Base-by-base conservation (phyloP, 2,113 vertebrate genomes). In the Larimichthys polyactis region DNA sequence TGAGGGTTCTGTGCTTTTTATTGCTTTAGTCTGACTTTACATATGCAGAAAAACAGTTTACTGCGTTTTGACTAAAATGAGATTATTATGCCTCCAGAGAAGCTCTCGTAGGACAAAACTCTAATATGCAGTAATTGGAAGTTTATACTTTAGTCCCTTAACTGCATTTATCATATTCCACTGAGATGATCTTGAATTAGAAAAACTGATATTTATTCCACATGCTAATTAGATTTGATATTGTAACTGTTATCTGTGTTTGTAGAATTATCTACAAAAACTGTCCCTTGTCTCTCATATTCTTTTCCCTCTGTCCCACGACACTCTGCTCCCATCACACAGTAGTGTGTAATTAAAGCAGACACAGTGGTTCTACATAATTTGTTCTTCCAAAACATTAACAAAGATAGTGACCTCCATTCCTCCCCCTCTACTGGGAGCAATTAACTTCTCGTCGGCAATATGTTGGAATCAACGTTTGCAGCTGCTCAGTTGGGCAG, bases 371-470 rank as follows among this genome's bases (percentile, higher is more conserved):
- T 44, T 84, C 24, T 32, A 14, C 68, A 70, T 71, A 59, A 81
- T 71, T 75, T 81, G 78, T 74, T 85, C 77, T 46, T 83, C 43
- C 59, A 81, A 88, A 83, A 77, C 64, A 81, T 60, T 11, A 84
- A 70, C 68, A 81, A 54, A 88, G 64, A 58, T 27, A 43, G 40
- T 82, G 71, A 83, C 72, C 62, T 52, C 60, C n/a, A 60, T 29
- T 8, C n/a, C 27, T 14, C 22, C 27, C 3, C 43, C 51, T 83
- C 66, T 16, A 6, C 14, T 40, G 72, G 54, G 79, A 84, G 12
- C 44, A 80, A 73, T 87, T 75, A 80, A 64, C 68, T 75, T 83
- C 62, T 80, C 78, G 75, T 82, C 78, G 77, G 54, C 64, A 77
- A 62, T 52, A 68, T 74, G 70, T 62, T 81, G 48, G 67, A 78